Conservation (phyloP, 1,140 invertebrate species). For the Drosophila rufa region DNA sequence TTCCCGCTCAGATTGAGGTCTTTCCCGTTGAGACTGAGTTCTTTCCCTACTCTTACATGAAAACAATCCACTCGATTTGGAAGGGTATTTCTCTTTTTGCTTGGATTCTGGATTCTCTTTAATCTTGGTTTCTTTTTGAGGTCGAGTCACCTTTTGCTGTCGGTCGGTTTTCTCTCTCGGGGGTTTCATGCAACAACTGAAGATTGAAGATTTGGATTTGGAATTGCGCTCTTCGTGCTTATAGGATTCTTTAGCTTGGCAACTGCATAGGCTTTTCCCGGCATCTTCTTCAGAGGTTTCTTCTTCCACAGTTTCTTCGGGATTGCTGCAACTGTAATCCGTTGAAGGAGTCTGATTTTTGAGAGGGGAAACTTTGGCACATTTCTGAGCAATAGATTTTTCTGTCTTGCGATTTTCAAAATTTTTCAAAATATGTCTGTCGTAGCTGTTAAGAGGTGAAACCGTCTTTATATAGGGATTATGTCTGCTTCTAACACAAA, state of each 20-base stretch:
- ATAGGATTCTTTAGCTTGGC: neutral
- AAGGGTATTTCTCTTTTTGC: neutral
- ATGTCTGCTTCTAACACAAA: neutral
- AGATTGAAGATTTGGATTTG: neutral
- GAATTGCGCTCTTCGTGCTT: neutral
- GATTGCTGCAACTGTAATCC: too few species aligned
- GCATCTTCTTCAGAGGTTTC: neutral
- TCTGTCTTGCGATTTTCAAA: conserved; percentile 1
- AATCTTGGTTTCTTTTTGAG: neutral
- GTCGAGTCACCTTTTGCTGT: neutral
- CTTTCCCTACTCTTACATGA: neutral
- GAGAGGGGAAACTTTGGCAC: too few species aligned
- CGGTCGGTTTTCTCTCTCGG: neutral
- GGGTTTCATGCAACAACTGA: neutral
- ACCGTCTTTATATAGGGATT: neutral
- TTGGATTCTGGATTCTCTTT: neutral
- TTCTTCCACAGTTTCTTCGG: neutral
- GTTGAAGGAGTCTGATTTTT: too few species aligned
- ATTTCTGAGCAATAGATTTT: neutral
- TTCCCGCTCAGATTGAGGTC: neutral
- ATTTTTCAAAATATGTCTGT: conserved; percentile 21
- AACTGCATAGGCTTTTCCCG: too few species aligned
- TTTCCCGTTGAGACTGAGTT: neutral
- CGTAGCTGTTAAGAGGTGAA: conserved; percentile 29
- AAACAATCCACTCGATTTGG: neutral